Percentiles rank a stretch among this genome's conserved stretches.
Conservation (phyloP, 64 coral and sea anemone genomes). For the Pocillopora damicornis region DNA sequence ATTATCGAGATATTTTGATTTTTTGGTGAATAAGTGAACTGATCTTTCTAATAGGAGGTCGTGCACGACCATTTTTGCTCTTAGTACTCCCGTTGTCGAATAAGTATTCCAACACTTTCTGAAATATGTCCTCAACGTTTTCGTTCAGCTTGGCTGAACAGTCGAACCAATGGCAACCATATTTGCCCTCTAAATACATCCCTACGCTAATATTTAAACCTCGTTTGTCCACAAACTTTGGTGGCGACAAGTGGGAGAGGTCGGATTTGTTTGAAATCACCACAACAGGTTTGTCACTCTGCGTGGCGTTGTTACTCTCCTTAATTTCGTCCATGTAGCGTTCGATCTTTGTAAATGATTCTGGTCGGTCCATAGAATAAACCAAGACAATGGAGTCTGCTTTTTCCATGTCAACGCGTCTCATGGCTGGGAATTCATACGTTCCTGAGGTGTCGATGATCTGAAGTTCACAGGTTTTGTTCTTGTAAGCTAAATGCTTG, state of each 20-base stretch:
- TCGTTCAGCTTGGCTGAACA: constrained; percentile 38
- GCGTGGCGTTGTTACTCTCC: background rate
- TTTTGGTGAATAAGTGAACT: constrained; percentile 33
- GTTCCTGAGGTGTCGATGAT: constrained; percentile 72
- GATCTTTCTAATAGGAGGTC: background rate
- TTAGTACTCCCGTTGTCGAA: background rate
- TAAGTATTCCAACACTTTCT: constrained; percentile 31
- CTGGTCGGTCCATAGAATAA: constrained; percentile 36
- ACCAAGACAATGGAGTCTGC: constrained; percentile 48
- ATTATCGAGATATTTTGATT: constrained; percentile 24
- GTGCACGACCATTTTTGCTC: background rate
- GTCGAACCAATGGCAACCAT: constrained; percentile 42
- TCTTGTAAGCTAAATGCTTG: constrained; percentile 63
- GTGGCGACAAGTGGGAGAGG: constrained; percentile 25
- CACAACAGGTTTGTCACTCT: constrained; percentile 34
- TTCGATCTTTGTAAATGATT: constrained; percentile 52
- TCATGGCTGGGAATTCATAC: constrained; percentile 65
- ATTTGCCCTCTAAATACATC: constrained; percentile 19
- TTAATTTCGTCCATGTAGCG: constrained; percentile 50
- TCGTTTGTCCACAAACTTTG: constrained; percentile 22
- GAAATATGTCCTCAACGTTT: constrained; percentile 34
- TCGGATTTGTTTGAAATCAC: constrained; percentile 74
- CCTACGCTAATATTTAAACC: constrained; percentile 36
- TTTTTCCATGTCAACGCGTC: constrained; percentile 55
- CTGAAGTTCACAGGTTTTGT: constrained; percentile 57